Conservation (phyloP, 30 jellyfish, hydroid and myxozoan species). For the Chironex yamaguchii region DNA sequence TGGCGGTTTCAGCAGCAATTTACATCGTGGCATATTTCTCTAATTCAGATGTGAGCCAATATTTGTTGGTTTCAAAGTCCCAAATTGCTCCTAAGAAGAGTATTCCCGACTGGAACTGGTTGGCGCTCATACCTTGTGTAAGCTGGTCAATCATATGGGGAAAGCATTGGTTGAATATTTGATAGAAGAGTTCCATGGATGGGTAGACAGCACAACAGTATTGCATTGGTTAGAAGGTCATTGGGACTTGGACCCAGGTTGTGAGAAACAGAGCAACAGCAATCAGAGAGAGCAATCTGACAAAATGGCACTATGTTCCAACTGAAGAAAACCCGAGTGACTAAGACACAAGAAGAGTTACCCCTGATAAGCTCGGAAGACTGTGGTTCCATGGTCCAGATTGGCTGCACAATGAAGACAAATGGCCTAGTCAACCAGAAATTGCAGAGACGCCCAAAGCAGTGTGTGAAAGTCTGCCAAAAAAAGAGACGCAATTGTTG, state of each 20-base stretch:
- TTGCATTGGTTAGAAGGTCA: conserved; percentile 61
- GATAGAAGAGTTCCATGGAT: conserved; percentile 2
- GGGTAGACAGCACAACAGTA: conserved; percentile 77
- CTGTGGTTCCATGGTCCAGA: conserved; percentile 46
- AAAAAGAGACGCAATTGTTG: neutral
- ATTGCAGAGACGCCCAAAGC: neutral
- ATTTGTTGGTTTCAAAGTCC: conserved; percentile 30
- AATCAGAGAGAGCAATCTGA: conserved; percentile 1
- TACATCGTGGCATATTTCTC: conserved; percentile 25
- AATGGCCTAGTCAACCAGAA: conserved; percentile 29
- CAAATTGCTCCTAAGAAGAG: conserved; percentile 25
- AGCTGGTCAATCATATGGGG: conserved; percentile 21
- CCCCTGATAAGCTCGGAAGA: neutral
- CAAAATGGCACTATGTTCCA: conserved; percentile 55
- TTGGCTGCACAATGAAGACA: conserved; percentile 10
- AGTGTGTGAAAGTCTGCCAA: conserved; percentile 4
- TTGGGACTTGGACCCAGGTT: conserved; percentile 23
- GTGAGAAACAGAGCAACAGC: conserved; percentile 28
- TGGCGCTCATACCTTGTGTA: conserved; percentile 61
- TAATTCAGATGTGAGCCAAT: neutral
- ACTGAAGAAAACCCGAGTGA: conserved; percentile 55
- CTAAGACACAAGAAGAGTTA: conserved; percentile 34
- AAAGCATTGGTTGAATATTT: neutral
- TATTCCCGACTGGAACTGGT: conserved; percentile 75
- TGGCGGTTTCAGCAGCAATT: conserved; percentile 50